phyloP scores from a whole-genome alignment of 2,797 vertebrate species.

The Amniataba percoides region DNA sequence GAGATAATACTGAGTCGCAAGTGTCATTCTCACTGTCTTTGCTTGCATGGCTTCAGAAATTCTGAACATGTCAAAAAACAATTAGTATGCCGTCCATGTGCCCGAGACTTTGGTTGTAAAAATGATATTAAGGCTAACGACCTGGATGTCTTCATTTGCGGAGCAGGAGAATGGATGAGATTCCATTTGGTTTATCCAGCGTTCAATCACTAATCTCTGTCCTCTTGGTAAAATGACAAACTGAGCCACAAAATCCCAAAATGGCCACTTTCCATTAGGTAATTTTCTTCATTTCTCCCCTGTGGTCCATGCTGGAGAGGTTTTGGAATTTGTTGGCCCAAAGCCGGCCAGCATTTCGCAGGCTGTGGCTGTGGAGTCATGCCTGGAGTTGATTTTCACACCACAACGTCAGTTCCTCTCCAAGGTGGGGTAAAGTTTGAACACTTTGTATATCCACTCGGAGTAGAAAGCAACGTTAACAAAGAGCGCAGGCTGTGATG shows the following conservation, averaged over 20 bases:
- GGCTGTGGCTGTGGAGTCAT: conserved; percentile 77
- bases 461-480: conserved; percentile 96
- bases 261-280: conserved; percentile 36
- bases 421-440: conserved; percentile 83
- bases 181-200: conserved; percentile 54
- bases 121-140: conserved; percentile 34
- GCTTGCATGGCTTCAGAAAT: conserved; percentile 70
- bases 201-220: conserved; percentile 41
- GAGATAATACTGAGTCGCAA: conserved; percentile 75
- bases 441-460: conserved; percentile 97
- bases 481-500: conserved; percentile 92
- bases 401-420: conserved; percentile 71
- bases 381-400: conserved; percentile 58
- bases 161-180: conserved; percentile 33
- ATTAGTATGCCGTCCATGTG: conserved; percentile 63
- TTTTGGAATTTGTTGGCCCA: conserved; percentile 39
- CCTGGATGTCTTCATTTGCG: conserved; percentile 44
- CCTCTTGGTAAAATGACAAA: conserved; percentile 27
- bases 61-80: conserved; percentile 67
- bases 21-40: conserved; percentile 61
- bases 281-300: conserved; percentile 39
- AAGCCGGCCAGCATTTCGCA: conserved; percentile 9
- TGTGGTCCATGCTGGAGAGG: conserved; percentile 37
- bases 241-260: conserved; percentile 53
- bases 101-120: conserved; percentile 62